Base-by-base conservation (phyloP, 1,140 invertebrate species). In the Tachypleus tridentatus region DNA sequence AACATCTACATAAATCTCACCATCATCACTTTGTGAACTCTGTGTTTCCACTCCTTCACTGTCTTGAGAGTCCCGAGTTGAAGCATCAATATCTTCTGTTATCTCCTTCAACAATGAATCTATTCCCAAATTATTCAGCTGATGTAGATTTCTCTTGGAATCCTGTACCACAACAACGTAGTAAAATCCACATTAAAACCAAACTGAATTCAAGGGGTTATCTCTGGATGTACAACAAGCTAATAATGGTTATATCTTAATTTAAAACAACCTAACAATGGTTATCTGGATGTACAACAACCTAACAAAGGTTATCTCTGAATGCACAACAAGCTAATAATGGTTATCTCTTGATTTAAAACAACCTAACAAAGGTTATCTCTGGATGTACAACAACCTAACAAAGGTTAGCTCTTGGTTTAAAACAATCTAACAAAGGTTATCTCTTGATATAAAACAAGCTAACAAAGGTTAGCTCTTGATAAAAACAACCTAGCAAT, bases 41-140 rank as follows among this genome's bases (percentile, higher is more conserved):
- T 74, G 61, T 58, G 57, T 67, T 5, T 76, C 71, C 51, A 73
- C 70, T 11, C 83, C 80, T n/a, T 73, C 64, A 52, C 75, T 66
- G 8, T 63, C 65, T 7, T 68, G 68, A 4, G 52, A 58, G 57
- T 69, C 67, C 51, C 48, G 52, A 58, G 67, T 70, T 64, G 9
- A 4, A 48, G 57, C 62, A 47, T 70, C 70, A 52, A 69, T 76
- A 63, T 80, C 78, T 29, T 78, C 76, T 47, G 93, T 86, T 51
- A 96, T 87, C 76, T 94, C 91, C 57, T 84, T 83, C 5, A 95
- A 76, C 71, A 94, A 79, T 0, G 87, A 87, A 51, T 84, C 86
- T 3, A 93, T 78, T 0, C 88, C 89, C 59, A 96, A 77, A 51
- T 87, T 85, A 57, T 82, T 81, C 1, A 93, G 76, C 0, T 88